Conservation (phyloP, 2,113 vertebrate genomes). For the Spizaetus ornatus region DNA sequence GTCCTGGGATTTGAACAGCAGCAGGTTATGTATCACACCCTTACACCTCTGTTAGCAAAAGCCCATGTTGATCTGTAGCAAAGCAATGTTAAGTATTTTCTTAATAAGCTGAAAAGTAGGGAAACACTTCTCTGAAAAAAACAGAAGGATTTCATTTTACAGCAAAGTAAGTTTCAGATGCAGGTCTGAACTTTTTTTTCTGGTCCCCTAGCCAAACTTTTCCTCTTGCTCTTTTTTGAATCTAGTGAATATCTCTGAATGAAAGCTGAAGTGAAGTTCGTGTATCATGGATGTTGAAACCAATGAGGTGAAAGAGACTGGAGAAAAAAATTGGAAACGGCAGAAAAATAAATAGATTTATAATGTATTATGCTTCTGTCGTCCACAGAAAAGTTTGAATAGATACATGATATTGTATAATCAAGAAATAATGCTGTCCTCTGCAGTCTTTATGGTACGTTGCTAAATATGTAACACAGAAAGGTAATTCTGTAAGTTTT, state of each 20-base stretch:
- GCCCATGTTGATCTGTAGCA: neutral
- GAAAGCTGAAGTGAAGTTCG: neutral
- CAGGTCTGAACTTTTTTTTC: neutral
- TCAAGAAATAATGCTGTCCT: conserved; percentile 22
- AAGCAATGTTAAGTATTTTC: neutral
- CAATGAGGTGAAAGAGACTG: neutral
- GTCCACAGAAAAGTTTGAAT: neutral
- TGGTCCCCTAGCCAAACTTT: neutral
- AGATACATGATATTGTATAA: conserved; percentile 7
- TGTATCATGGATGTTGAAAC: neutral
- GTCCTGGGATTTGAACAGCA: neutral
- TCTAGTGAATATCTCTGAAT: neutral
- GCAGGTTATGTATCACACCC: neutral
- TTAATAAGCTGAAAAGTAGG: neutral
- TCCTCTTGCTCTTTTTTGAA: neutral
- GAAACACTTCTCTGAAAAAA: neutral
- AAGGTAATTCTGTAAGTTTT: neutral
- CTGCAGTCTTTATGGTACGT: neutral
- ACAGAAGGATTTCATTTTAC: neutral
- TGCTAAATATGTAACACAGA: conserved; percentile 23
- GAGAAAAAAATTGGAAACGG: neutral
- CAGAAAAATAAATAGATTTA: conserved; percentile 24
- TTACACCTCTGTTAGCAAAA: neutral
- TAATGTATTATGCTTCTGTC: neutral
- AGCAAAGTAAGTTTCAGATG: neutral